Evolutionary conservation across 2,797 vertebrate species (phyloP).

Genomic region (Pseudomugil tenellus): DNA sequence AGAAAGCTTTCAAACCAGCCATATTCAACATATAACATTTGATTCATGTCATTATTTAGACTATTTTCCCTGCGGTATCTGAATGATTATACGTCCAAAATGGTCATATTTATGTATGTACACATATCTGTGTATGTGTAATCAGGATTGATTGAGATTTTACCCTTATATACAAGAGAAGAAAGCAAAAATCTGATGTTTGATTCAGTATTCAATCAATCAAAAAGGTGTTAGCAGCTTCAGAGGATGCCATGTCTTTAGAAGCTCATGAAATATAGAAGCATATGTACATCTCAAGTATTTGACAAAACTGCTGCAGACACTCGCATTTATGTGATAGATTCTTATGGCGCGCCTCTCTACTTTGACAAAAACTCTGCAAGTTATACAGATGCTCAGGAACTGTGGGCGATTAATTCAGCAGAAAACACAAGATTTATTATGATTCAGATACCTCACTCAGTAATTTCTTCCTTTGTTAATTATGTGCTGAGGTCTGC

Average conservation of each 20-base stretch:
- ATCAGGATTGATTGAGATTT: conserved; percentile 13
- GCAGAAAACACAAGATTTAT: conserved; percentile 16
- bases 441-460: neutral
- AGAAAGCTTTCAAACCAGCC: conserved; percentile 24
- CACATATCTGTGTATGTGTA: too few species aligned
- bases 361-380: conserved; percentile 20
- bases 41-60: conserved; percentile 34
- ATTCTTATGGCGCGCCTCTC: conserved; percentile 52
- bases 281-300: conserved; percentile 45
- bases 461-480: neutral
- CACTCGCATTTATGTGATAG: conserved; percentile 48
- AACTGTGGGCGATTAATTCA: conserved; percentile 8
- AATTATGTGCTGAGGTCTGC: neutral
- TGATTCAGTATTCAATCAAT: neutral
- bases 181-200: conserved; percentile 4
- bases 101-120: neutral
- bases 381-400: conserved; percentile 4
- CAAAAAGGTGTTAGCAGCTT: conserved; percentile 14
- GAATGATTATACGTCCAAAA: conserved; percentile 3
- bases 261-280: conserved; percentile 31
- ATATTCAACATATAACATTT: conserved; percentile 33
- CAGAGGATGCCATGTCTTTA: conserved; percentile 1
- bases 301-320: conserved; percentile 38
- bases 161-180: neutral
- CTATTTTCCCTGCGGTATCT: conserved; percentile 1